A percentile compares a stretch with the other conserved stretches of the same genome.
Conservation (phyloP, 2,797 vertebrate species). For the Sylvia borin region DNA sequence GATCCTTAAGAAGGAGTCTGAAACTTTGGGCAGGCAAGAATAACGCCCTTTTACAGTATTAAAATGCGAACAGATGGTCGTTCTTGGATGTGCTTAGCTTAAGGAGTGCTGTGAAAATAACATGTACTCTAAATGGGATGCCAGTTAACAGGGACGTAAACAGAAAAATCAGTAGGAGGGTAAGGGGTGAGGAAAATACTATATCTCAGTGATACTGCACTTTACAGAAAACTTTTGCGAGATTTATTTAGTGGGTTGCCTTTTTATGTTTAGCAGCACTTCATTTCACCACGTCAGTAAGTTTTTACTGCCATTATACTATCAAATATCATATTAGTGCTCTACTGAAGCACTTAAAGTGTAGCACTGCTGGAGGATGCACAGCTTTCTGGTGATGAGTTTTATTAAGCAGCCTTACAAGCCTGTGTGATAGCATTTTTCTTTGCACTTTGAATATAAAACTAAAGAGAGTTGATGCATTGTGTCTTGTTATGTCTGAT, state of each 20-base stretch:
- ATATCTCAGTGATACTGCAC: not conserved
- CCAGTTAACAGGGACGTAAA: constrained; percentile 38
- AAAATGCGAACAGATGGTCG: constrained; percentile 29
- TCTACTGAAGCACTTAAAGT: not conserved
- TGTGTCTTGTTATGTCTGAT: constrained; percentile 56
- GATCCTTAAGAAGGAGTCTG: not conserved
- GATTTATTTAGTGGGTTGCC: constrained; percentile 29
- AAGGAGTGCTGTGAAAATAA: constrained; percentile 48
- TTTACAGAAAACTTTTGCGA: not conserved
- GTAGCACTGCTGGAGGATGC: not conserved
- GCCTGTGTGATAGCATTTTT: constrained; percentile 12
- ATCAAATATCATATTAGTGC: constrained; percentile 17
- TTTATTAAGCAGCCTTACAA: constrained; percentile 21
- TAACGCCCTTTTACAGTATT: not conserved
- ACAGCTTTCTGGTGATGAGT: constrained; percentile 12
- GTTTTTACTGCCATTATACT: constrained; percentile 4
- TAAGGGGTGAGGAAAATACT: constrained; percentile 11
- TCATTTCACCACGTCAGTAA: constrained; percentile 1
- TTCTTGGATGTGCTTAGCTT: constrained; percentile 2
- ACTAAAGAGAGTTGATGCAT: constrained; percentile 53
- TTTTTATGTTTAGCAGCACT: constrained; percentile 40
- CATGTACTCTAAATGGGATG: constrained; percentile 23
- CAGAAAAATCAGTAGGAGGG: constrained; percentile 12
- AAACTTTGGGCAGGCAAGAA: not conserved
- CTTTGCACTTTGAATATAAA: constrained; percentile 21